These are phyloP conservation scores for Diabrotica balteata DNA, from an alignment of 2,888 invertebrate species.

Conservation along the genomic window DNA sequence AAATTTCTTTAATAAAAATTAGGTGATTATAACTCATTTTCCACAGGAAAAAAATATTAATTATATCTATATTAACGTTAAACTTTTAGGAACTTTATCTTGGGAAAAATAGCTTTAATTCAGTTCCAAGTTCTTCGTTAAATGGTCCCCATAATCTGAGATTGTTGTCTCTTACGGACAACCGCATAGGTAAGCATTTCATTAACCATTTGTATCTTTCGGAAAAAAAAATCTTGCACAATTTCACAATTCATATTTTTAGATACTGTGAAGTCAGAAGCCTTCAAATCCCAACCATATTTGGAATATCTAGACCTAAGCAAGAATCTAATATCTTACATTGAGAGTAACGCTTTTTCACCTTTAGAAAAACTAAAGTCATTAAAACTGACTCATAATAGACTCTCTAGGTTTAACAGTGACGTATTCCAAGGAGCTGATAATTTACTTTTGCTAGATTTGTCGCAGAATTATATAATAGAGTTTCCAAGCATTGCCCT, in stretches of 20 bases:
- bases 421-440: slow-evolving; percentile 81
- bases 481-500: slow-evolving; percentile 83
- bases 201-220: slow-evolving; percentile 64
- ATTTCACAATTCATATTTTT: slow-evolving; percentile 50
- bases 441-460: slow-evolving; percentile 79
- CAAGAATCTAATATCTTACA: slow-evolving; percentile 75
- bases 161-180: slow-evolving; percentile 77
- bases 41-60: background rate
- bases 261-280: slow-evolving; percentile 71
- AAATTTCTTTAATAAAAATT: too few relatives aligned
- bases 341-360: slow-evolving; percentile 79
- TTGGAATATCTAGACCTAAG: slow-evolving; percentile 81
- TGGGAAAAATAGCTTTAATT: slow-evolving; percentile 79
- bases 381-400: slow-evolving; percentile 79
- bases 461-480: slow-evolving; percentile 85
- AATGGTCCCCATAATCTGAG: slow-evolving; percentile 80
- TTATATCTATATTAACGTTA: background rate
- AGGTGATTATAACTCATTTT: too few relatives aligned
- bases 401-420: slow-evolving; percentile 81
- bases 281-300: slow-evolving; percentile 74
- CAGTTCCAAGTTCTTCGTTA: slow-evolving; percentile 79
- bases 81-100: slow-evolving; percentile 75
- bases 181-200: slow-evolving; percentile 76
- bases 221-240: too few relatives aligned
- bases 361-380: slow-evolving; percentile 72